Base-by-base conservation (phyloP, 2,888 invertebrate species). In the Julus scandinavius region DNA sequence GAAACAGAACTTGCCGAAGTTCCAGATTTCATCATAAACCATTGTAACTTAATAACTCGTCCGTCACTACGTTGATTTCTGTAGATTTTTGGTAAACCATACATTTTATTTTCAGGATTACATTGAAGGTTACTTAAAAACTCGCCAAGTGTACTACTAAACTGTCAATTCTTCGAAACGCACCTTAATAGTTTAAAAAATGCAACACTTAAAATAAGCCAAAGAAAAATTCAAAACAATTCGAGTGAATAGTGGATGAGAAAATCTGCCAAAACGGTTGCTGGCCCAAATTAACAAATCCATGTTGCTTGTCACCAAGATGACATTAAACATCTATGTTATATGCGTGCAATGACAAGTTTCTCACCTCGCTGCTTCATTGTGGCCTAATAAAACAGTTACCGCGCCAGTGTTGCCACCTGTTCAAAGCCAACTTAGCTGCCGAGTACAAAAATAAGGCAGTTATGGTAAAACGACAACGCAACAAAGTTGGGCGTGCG, bases 361-460 rank as follows among this genome's bases (percentile, higher is more conserved):
- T 7, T 7, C 72, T 5, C 11, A 29, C 1, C 20, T 29, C 29
- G 7, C 2, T 29, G 29, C 9, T 72, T 11, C 29, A 29, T 29
- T 29, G 29, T 72, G 72, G 29, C 72, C 72, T 20, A 11, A 29
- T 72, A 4, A 72, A 72, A 72, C 72, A 3, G 58, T 58, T 50
- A 9, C 6, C 3, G 20, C 63, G 17, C 63, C 4, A 20, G 3
- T 58, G 58, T 58, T 17, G 13, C 17, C 63, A 20, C 63, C 20
- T 1, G 63, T 20, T 20, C 63, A 20, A 20, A 20, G 6, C 72
- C 29, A 9, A 72, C 72, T 29, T 72, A 72, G 72, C 72, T 72
- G 72, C 72, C 72, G 72, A 72, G 72, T 72, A 72, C 20, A 29
- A 72, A 72, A 72, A 72, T 72, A 72, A 72, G 72, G 72, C 72